Evolutionary conservation across 1,140 invertebrate genomes (phyloP).

Genomic region (Cardiocondyla obscurior): DNA sequence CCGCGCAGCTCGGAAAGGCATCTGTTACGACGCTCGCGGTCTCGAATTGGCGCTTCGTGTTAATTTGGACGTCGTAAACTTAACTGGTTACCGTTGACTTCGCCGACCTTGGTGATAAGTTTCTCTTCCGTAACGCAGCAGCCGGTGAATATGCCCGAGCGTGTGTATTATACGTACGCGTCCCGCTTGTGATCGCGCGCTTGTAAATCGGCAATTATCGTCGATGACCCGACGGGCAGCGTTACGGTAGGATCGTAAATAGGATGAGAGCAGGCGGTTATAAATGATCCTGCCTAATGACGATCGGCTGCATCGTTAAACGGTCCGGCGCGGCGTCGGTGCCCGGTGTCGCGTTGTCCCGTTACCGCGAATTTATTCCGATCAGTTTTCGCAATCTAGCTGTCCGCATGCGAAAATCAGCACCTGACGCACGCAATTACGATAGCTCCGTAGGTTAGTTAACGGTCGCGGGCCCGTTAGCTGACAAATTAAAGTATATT

Average conservation of each 20-base stretch:
- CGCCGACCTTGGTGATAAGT: slow-evolving; percentile 1
- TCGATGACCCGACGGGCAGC: slow-evolving; percentile 26
- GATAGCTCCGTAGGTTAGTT: slow-evolving; percentile 13
- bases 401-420: slow-evolving; percentile 36
- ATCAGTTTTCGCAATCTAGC: slow-evolving; percentile 39
- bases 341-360: slow-evolving; percentile 53
- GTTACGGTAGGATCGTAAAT: slow-evolving; percentile 66
- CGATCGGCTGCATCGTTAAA: slow-evolving; percentile 75
- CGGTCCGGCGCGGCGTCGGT: slow-evolving; percentile 69
- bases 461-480: not conserved
- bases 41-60: not conserved
- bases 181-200: slow-evolving; percentile 33
- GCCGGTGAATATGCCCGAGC: not conserved
- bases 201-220: slow-evolving; percentile 58
- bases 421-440: slow-evolving; percentile 36
- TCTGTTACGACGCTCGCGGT: not conserved
- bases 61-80: not conserved
- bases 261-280: slow-evolving; percentile 70
- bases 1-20: not conserved
- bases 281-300: slow-evolving; percentile 76
- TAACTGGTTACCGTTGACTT: slow-evolving; percentile 44
- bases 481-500: not conserved
- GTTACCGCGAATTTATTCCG: slow-evolving; percentile 59
- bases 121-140: not conserved
- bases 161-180: not conserved